Evolutionary conservation across 1,140 invertebrate genomes (phyloP), one percentile per base, ranked within the genome.

Genomic region (Watersipora subatra): DNA sequence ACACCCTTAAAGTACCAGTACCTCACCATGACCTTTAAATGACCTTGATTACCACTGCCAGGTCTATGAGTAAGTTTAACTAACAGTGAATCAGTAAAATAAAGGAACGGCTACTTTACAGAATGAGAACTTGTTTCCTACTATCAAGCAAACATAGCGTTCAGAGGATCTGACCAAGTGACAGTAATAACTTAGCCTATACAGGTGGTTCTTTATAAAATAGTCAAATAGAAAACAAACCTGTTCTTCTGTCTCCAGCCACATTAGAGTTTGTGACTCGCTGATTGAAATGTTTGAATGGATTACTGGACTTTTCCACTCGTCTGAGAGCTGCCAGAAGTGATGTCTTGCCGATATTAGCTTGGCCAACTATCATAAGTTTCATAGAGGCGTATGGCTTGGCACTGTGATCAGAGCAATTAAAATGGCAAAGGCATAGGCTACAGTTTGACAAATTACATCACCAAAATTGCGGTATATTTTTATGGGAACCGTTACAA

Each of bases 331-430:
- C 87, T 68, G 93, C 89, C 15, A 98, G 78, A 1, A 98, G 79
- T 61, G 92, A 93, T 0, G 94, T 98, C 79, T 97, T 97, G 0
- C 93, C 91, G 70, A 91, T 92, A 17, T 90, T 91, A 75, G 95
- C 90, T 12, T 91, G 86, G 0, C 96, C 96, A 19, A 98, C 93
- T 58, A 99, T 87, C 94, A 99, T 97, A 1, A 99, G 82, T 76
- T 97, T 98, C 88, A 99, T 92, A 46, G 92, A 83, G 2, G 92
- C 89, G 78, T 98, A 98, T 0, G 92, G 89, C 74, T 89, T 88
- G 0, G 94, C 93, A 80, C 83, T 97, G 88, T 22, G 70, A 64
- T 2, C n/a, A n/a, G n/a, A n/a, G 22, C n/a, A 28, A 64, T 64
- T 17, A 20, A 62, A 1, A 2, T 67, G 12, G 17, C 2, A 15